These are phyloP conservation scores for Dryocosmus kuriphilus DNA, from an alignment of 2,888 invertebrate species.

Conservation along the genomic window DNA sequence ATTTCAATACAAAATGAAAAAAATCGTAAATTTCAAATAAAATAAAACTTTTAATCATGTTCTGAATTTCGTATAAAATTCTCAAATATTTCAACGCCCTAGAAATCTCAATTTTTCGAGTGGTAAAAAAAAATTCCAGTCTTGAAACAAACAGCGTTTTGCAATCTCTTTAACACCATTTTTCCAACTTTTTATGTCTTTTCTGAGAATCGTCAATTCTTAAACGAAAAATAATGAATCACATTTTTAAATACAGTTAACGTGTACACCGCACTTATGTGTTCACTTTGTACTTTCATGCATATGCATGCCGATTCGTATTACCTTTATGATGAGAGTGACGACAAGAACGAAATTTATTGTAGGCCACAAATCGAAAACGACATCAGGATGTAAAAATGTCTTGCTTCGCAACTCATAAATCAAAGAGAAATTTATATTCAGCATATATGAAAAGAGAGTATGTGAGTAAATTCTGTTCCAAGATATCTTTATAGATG, in stretches of 20 bases:
- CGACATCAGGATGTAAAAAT: not conserved
- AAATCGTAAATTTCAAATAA: too few species aligned
- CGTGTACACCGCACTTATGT: slow-evolving; percentile 1
- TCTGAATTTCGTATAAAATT: too few species aligned
- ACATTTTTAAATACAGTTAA: slow-evolving; percentile 23
- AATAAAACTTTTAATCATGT: too few species aligned
- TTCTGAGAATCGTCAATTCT: slow-evolving; percentile 21
- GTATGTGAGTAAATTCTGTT: too few species aligned
- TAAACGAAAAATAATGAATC: slow-evolving; percentile 18
- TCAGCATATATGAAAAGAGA: too few species aligned
- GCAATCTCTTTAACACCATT: not conserved
- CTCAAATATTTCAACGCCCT: too few species aligned
- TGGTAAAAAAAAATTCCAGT: not conserved
- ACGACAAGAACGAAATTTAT: not conserved
- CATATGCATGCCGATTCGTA: not conserved
- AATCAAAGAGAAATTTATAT: not conserved
- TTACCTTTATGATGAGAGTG: not conserved
- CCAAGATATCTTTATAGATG: too few species aligned
- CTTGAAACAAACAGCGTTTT: not conserved
- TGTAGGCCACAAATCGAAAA: not conserved
- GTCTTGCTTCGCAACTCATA: not conserved
- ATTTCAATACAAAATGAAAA: too few species aligned
- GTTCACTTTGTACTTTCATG: slow-evolving; percentile 1
- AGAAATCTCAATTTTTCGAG: not conserved
- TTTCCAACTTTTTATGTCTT: slow-evolving; percentile 7